Base-by-base conservation (phyloP, 2,113 vertebrate genomes). In the Anas platyrhynchos region DNA sequence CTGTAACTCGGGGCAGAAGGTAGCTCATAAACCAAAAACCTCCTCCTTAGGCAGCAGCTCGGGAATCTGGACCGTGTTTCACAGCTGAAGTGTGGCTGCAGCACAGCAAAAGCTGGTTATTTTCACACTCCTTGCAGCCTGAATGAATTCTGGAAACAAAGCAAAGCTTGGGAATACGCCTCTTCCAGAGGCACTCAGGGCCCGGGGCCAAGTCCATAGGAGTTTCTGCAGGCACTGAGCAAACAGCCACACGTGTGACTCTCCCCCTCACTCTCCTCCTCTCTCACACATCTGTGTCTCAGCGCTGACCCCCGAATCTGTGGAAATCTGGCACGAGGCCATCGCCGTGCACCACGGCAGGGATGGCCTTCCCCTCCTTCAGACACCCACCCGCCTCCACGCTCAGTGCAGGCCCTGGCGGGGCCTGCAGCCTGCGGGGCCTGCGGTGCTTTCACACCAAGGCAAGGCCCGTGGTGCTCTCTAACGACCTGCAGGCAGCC, bases 1-100 rank as follows among this genome's bases (percentile, higher is more conserved):
- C 48, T 0, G 0, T 72, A 65, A 50, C 4, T 7, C 31, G 0
- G 0, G 6, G 44, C 54, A 88, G 50, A 76, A 76, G 0, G 0
- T 7, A 20, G 61, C 62, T 83, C 55, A 38, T 58, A 43, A 87
- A 85, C 13, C 15, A 18, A 61, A 91, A 86, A 21, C 43, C 69
- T 52, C 44, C 41, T 62, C 38, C 46, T 44, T 48, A 32, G 6
- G 32, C 17, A 61, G 16, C 36, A 18, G 7, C 67, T 93, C 63
- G 74, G 74, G 66, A 83, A 80, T 9, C 15, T 1, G 14, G 41
- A 38, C 31, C 29, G 18, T 20, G 66, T 72, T 77, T 79, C 46
- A 23, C 61, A 89, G 67, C 55, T 80, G 55, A 61, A 43, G 44
- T 8, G 55, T 61, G 72, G 62, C 13, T 82, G 63, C 48, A 69